A percentile compares a stretch with the other conserved stretches of the same genome.
phyloP scores from a whole-genome alignment of 2,797 vertebrate genomes.

The Gila robusta region DNA sequence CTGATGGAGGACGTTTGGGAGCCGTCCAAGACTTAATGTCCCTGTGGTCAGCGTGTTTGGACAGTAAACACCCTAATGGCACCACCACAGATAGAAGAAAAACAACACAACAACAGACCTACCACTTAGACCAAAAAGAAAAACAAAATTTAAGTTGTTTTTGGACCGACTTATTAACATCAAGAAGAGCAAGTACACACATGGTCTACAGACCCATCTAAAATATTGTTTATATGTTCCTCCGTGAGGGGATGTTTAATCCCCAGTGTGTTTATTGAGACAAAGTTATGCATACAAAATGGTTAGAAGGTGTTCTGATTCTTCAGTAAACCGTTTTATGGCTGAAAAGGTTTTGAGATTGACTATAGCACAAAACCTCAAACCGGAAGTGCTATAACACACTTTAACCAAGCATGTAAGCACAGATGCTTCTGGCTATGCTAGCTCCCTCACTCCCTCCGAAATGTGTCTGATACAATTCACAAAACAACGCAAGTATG shows the following conservation, averaged over 20 bases:
- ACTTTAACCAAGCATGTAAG: neutral
- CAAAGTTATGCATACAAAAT: conserved; percentile 10
- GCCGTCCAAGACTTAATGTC: conserved; percentile 67
- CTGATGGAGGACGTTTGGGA: conserved; percentile 63
- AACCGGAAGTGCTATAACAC: neutral
- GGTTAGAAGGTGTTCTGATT: conserved; percentile 31
- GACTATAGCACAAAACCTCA: neutral
- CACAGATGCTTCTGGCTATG: neutral
- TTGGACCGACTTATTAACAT: conserved; percentile 14
- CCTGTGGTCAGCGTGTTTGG: conserved; percentile 64
- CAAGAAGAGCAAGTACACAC: conserved; percentile 15
- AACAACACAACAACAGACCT: conserved; percentile 32
- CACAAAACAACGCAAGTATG: neutral
- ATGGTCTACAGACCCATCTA: conserved; percentile 35
- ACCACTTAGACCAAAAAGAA: conserved; percentile 41
- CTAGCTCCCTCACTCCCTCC: neutral
- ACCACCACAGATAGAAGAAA: conserved; percentile 53
- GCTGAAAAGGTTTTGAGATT: neutral
- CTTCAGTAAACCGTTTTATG: neutral
- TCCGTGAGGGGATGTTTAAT: conserved; percentile 27
- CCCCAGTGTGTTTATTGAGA: conserved; percentile 21
- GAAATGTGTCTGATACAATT: neutral
- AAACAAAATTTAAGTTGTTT: conserved; percentile 46
- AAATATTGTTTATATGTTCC: conserved; percentile 40
- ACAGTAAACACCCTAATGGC: conserved; percentile 72